These are phyloP conservation scores for Eidolon dupreanum DNA, from an alignment of 2,797 vertebrate genomes.

Conservation along the genomic window DNA sequence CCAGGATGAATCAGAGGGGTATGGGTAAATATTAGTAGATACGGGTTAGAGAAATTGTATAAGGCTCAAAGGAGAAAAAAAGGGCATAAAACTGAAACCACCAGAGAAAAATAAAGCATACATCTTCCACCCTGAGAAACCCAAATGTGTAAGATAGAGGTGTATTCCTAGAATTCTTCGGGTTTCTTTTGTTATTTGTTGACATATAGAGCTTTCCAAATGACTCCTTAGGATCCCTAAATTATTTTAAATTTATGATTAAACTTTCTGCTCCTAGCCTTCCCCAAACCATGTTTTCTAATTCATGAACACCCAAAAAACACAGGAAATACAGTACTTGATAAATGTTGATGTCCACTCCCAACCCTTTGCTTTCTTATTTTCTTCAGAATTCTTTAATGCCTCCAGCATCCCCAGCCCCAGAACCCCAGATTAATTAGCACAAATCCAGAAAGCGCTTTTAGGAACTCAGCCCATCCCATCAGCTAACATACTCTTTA, in stretches of 20 bases:
- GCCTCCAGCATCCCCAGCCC: not conserved
- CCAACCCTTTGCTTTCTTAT: not conserved
- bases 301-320: not conserved
- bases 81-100: not conserved
- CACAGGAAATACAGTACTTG: not conserved
- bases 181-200: not conserved
- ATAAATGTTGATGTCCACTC: not conserved
- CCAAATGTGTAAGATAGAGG: not conserved
- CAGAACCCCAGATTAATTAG: not conserved
- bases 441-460: not conserved
- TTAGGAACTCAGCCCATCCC: not conserved
- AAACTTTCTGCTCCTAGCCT: not conserved
- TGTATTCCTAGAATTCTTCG: not conserved
- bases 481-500: not conserved
- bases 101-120: not conserved
- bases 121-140: conserved; percentile 21
- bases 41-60: not conserved
- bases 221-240: not conserved
- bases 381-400: not conserved
- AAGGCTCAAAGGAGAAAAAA: not conserved
- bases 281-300: not conserved
- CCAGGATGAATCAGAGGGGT: not conserved
- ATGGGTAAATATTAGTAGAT: not conserved
- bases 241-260: not conserved
- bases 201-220: not conserved